Evolutionary conservation across 2,797 vertebrate species (phyloP), one percentile per base, ranked within the genome.

Genomic region (Sebastes hubbsi): DNA sequence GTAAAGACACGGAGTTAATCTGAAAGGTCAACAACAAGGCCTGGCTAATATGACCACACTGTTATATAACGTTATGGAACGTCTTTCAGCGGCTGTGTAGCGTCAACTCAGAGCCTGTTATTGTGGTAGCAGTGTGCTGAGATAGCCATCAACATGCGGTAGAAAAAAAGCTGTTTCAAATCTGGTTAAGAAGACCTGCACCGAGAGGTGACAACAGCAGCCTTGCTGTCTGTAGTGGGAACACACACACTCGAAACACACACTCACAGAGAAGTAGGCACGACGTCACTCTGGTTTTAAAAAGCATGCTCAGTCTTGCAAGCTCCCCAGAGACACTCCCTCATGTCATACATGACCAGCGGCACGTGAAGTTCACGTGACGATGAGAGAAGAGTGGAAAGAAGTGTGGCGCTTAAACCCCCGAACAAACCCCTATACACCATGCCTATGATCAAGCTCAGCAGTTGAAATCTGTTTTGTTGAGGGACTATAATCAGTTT

Each of bases 31-130:
- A 78, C 84, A 84, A 69, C 81, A 38, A 82, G 77, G 38, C 77
- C 61, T 63, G 30, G 64, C 79, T 81, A 84, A 85, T 77, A 90
- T 80, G 76, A 85, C 81, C 79, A 77, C 65, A 76, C 29, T 4
- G 74, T 88, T 90, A 83, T 83, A 86, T 88, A 90, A 86, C 62
- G 77, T 91, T 91, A 88, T 78, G 84, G 61, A 91, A 89, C 67
- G 52, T 82, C 73, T 70, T 69, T 66, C 65, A 77, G 73, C 16
- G 24, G 76, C 79, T 82, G 72, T 66, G 80, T 65, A 34, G 58
- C 36, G 66, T 82, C 86, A 82, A 59, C 8, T 61, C 24, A 27
- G 59, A 84, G 73, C 77, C 54, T 82, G 72, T 75, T 81, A 67
- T 77, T 85, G 58, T 74, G 30, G 32, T 55, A 59, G 32, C 36